A percentile compares a stretch with the other conserved stretches of the same genome.
These are phyloP conservation scores for Apodemus agrarius DNA, from an alignment of 2,797 vertebrate genomes.

Conservation along the genomic window DNA sequence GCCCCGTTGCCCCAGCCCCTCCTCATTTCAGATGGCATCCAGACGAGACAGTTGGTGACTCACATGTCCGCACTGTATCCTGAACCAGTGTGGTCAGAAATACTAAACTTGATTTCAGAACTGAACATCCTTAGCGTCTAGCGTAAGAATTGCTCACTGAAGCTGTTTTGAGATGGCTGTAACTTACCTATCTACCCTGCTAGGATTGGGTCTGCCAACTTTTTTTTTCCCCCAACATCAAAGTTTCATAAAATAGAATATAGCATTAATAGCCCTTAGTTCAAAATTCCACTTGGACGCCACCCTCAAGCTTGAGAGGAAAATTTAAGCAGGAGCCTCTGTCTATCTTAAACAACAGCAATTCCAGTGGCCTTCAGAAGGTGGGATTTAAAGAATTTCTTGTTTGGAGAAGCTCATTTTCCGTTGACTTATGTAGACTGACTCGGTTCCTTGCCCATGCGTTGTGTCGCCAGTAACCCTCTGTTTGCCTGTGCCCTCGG, in stretches of 20 bases:
- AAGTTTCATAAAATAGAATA: constrained; percentile 48
- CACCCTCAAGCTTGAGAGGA: constrained; percentile 1
- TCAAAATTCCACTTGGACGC: constrained; percentile 36
- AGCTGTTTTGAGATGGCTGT: background rate
- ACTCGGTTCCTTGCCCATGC: background rate
- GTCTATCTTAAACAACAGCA: background rate
- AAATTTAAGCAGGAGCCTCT: background rate
- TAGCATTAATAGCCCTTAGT: constrained; percentile 1
- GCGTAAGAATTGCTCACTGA: constrained; percentile 38
- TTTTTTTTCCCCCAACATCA: background rate
- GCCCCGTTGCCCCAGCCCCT: background rate
- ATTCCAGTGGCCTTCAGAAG: background rate
- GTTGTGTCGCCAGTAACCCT: background rate
- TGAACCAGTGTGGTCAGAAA: background rate
- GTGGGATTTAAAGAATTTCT: background rate
- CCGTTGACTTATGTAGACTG: background rate
- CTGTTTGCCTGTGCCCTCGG: background rate
- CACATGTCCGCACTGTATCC: background rate
- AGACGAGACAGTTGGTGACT: background rate
- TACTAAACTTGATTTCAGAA: background rate
- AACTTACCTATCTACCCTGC: background rate
- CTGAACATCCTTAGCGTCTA: constrained; percentile 1
- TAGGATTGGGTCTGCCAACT: background rate
- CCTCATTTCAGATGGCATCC: background rate
- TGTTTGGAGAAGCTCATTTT: constrained; percentile 1